phyloP scores from a whole-genome alignment of 2,113 vertebrate genomes.

The Callaeas wilsoni region DNA sequence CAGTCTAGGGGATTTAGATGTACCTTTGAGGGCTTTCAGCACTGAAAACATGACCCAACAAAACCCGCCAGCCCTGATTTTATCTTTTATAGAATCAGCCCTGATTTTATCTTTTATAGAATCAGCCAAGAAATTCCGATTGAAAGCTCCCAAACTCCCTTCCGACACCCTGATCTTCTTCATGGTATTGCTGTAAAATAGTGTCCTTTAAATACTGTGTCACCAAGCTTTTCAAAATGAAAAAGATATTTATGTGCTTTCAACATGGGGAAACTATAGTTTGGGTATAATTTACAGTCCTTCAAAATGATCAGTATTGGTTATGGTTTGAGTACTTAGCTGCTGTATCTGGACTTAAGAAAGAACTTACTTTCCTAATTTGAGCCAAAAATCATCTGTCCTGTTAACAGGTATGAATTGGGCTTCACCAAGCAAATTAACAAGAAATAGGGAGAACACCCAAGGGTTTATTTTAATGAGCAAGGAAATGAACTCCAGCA shows the following conservation, averaged over 20 bases:
- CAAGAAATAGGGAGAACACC: neutral
- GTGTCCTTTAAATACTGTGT: neutral
- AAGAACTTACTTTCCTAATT: neutral
- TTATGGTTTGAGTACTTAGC: neutral
- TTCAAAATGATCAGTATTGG: neutral
- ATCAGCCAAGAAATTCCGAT: neutral
- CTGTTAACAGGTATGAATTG: neutral
- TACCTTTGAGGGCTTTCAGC: neutral
- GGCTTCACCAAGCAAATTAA: neutral
- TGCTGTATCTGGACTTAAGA: neutral
- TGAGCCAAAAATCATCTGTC: neutral
- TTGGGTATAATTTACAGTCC: neutral
- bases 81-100: neutral
- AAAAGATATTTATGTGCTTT: neutral
- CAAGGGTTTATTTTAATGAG: neutral
- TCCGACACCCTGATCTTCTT: accelerated
- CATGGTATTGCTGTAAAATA: neutral
- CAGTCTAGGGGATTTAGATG: neutral
- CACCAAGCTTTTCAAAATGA: neutral
- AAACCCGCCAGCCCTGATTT: neutral
- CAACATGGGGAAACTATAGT: neutral
- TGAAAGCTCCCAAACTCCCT: neutral
- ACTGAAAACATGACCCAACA: neutral
- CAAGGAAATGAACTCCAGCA: neutral
- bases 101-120: neutral